phyloP scores from a whole-genome alignment of 1,140 invertebrate genomes.

The Carcinoscorpius rotundicauda region DNA sequence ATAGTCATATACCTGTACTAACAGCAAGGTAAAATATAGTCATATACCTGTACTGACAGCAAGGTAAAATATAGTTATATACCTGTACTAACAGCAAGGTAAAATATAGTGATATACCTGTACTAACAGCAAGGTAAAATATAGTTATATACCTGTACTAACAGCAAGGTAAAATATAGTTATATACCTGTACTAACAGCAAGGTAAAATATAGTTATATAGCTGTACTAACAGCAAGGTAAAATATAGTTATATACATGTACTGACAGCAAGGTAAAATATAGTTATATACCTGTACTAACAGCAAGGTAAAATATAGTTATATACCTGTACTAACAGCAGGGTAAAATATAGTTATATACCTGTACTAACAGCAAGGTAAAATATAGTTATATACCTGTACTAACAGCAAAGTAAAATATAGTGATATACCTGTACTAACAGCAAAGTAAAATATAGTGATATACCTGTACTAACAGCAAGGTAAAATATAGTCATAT shows the following conservation, averaged over 20 bases:
- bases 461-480: constrained; percentile 23
- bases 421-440: constrained; percentile 16
- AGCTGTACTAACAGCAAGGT: constrained; percentile 30
- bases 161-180: constrained; percentile 30
- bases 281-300: constrained; percentile 16
- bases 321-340: constrained; percentile 23
- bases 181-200: constrained; percentile 23
- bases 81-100: constrained; percentile 30
- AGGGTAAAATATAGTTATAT: constrained; percentile 27
- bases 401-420: constrained; percentile 32
- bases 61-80: constrained; percentile 27
- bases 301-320: constrained; percentile 30
- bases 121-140: constrained; percentile 32
- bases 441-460: constrained; percentile 30
- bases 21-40: constrained; percentile 30
- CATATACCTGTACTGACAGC: constrained; percentile 23
- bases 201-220: constrained; percentile 27
- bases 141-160: constrained; percentile 16
- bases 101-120: constrained; percentile 11
- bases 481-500: constrained; percentile 27
- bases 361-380: constrained; percentile 30
- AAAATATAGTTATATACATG: constrained; percentile 11
- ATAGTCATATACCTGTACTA: constrained; percentile 16
- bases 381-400: constrained; percentile 12
- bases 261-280: constrained; percentile 32